Percentiles rank a stretch among this genome's conserved stretches.
These are phyloP conservation scores for Machimus rusticus DNA, from an alignment of 2,888 invertebrate genomes.

Conservation along the genomic window DNA sequence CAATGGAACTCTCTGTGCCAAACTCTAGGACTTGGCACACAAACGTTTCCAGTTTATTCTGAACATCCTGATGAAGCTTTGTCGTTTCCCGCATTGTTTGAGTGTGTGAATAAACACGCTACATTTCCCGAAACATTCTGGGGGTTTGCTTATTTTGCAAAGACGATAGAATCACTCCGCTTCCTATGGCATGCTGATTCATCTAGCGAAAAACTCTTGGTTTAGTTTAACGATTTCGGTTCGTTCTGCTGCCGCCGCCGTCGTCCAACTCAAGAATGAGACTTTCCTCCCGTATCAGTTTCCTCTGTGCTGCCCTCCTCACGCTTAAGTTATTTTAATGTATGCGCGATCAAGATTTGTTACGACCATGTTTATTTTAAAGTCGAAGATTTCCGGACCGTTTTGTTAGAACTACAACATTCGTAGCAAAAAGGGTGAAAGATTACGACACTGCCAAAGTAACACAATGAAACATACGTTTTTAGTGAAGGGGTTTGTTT, in stretches of 20 bases:
- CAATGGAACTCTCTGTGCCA: slow-evolving; percentile 23
- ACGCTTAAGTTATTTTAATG: slow-evolving; percentile 28
- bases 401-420: not conserved
- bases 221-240: slow-evolving; percentile 13
- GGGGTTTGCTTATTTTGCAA: not conserved
- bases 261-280: not conserved
- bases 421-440: not conserved
- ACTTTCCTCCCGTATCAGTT: not conserved
- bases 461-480: not conserved
- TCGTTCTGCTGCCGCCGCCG: not conserved
- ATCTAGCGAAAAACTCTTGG: slow-evolving; percentile 8
- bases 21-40: slow-evolving; percentile 4
- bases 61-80: slow-evolving; percentile 24
- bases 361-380: slow-evolving; percentile 27
- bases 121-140: not conserved
- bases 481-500: too few species aligned
- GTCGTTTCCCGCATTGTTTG: not conserved
- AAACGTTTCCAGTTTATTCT: slow-evolving; percentile 7
- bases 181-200: slow-evolving; percentile 17
- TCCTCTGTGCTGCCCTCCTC: not conserved
- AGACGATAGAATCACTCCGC: not conserved
- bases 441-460: not conserved
- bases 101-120: slow-evolving; percentile 5
- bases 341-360: slow-evolving; percentile 21
- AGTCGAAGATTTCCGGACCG: not conserved